These are phyloP conservation scores for Halocynthia aurantium DNA, from an alignment of 23 tunicate species.

Conservation along the genomic window DNA sequence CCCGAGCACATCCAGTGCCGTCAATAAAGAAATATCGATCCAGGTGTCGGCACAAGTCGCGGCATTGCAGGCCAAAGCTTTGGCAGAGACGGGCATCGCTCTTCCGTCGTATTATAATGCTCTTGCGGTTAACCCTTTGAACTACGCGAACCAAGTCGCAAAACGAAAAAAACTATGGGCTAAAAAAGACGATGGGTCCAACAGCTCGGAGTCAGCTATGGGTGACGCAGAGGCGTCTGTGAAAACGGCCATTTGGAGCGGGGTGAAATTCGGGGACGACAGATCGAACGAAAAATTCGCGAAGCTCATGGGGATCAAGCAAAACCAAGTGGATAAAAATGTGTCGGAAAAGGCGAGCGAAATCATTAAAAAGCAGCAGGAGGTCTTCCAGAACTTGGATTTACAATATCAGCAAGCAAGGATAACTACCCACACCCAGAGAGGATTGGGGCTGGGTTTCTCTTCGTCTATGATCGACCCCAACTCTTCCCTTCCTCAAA, in stretches of 20 bases:
- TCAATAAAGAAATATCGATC: neutral
- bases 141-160: slow-evolving; percentile 70
- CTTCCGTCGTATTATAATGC: slow-evolving; percentile 91
- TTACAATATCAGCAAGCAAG: slow-evolving; percentile 91
- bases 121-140: slow-evolving; percentile 66
- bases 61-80: slow-evolving; percentile 65
- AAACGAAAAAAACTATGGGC: slow-evolving; percentile 87
- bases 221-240: neutral
- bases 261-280: slow-evolving; percentile 59
- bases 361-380: slow-evolving; percentile 61
- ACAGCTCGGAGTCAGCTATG: slow-evolving; percentile 1
- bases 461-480: slow-evolving; percentile 54
- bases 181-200: slow-evolving; percentile 42
- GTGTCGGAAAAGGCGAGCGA: slow-evolving; percentile 9
- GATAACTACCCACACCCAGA: slow-evolving; percentile 81
- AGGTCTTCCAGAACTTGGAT: slow-evolving; percentile 75
- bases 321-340: slow-evolving; percentile 18
- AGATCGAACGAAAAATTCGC: slow-evolving; percentile 82
- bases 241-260: slow-evolving; percentile 59
- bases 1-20: neutral
- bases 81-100: slow-evolving; percentile 65
- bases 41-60: slow-evolving; percentile 74
- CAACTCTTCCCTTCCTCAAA: slow-evolving; percentile 12
- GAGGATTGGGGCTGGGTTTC: slow-evolving; percentile 87
- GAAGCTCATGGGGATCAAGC: slow-evolving; percentile 91